phyloP scores from a whole-genome alignment of 1,140 invertebrate genomes.

The Pachypeltis micranthus region DNA sequence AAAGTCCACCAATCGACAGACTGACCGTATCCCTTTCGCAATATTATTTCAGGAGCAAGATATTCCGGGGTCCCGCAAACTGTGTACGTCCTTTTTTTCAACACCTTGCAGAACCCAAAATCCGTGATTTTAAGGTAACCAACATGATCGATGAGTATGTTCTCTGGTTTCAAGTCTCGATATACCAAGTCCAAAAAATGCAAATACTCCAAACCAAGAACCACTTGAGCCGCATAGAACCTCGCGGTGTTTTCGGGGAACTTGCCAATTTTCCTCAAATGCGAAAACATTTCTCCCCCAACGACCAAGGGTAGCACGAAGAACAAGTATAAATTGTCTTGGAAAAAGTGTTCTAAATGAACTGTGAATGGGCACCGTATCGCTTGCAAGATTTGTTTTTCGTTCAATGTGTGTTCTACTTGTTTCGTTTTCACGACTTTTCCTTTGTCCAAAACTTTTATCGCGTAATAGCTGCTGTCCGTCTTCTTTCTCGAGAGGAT shows the following conservation, averaged over 20 bases:
- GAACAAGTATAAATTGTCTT: constrained; percentile 78
- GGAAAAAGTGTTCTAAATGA: constrained; percentile 68
- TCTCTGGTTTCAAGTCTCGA: constrained; percentile 93
- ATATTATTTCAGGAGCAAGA: constrained; percentile 85
- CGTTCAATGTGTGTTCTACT: constrained; percentile 70
- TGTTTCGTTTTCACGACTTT: constrained; percentile 78
- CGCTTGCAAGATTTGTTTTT: constrained; percentile 70
- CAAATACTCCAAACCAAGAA: constrained; percentile 85
- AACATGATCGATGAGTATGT: constrained; percentile 70
- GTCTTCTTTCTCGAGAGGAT: constrained; percentile 60
- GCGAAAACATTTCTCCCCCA: constrained; percentile 74
- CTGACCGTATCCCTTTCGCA: constrained; percentile 90
- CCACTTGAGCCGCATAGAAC: constrained; percentile 89
- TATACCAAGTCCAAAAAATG: constrained; percentile 84
- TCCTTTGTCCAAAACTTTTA: constrained; percentile 84
- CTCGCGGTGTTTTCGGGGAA: constrained; percentile 68
- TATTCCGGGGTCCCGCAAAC: constrained; percentile 95
- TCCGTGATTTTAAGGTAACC: constrained; percentile 49
- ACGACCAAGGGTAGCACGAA: constrained; percentile 65
- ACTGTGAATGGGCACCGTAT: constrained; percentile 75
- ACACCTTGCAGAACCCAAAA: constrained; percentile 25
- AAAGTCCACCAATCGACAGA: constrained; percentile 96
- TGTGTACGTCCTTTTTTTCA: constrained; percentile 68
- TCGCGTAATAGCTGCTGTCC: constrained; percentile 54
- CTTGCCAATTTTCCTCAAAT: constrained; percentile 54